These are phyloP conservation scores for Chloroclysta siterata DNA, from an alignment of 2,888 invertebrate species.

Conservation along the genomic window DNA sequence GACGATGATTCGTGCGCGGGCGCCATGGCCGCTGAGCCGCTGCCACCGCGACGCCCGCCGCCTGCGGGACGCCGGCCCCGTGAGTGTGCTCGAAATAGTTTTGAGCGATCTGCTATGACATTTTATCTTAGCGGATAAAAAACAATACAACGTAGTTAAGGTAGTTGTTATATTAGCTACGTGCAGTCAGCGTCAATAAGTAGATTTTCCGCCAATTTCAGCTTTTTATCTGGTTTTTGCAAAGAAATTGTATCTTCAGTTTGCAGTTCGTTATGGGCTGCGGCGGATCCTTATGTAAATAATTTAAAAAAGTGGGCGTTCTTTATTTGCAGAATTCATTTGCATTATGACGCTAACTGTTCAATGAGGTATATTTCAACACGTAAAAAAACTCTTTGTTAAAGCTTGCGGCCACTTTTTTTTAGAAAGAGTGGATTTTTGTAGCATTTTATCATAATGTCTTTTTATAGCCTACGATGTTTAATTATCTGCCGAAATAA, in stretches of 20 bases:
- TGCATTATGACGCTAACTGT: background rate
- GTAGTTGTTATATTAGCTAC: too few relatives aligned
- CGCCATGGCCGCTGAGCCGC: slow-evolving; percentile 82
- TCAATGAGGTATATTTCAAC: background rate
- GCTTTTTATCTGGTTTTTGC: background rate
- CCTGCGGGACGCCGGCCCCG: slow-evolving; percentile 86
- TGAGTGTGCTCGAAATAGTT: slow-evolving; percentile 22
- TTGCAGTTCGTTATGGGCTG: background rate
- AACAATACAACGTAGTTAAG: too few relatives aligned
- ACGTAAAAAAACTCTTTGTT: background rate
- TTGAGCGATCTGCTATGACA: slow-evolving; percentile 12
- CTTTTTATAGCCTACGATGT: background rate
- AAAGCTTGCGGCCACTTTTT: background rate
- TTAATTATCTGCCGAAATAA: slow-evolving; percentile 1
- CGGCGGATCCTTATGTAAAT: too few relatives aligned
- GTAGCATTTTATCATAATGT: background rate
- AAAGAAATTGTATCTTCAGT: background rate
- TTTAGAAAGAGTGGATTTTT: background rate
- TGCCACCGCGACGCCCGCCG: slow-evolving; percentile 86
- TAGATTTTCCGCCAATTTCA: background rate
- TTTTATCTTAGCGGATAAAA: background rate
- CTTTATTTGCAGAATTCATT: too few relatives aligned
- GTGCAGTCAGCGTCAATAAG: background rate
- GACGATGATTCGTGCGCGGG: slow-evolving; percentile 93
- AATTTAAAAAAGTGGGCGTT: too few relatives aligned